phyloP scores from a whole-genome alignment of 2,113 vertebrate genomes.

The Albula goreensis region DNA sequence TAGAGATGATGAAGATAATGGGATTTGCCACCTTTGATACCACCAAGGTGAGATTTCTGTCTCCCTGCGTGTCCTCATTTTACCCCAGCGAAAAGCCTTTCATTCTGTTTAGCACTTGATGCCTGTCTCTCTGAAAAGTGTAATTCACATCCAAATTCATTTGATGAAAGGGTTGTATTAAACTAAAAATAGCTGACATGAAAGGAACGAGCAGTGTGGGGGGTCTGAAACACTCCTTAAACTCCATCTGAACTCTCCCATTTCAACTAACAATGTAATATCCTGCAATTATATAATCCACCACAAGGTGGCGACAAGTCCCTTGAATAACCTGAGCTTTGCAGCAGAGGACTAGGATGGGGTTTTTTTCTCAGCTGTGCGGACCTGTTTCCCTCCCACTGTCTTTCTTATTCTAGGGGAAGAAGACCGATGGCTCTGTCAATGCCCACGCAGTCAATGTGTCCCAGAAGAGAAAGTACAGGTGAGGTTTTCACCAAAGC shows the following conservation, averaged over 20 bases:
- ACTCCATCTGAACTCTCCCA: no score
- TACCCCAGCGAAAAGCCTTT: neutral
- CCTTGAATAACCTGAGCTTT: conserved; percentile 22
- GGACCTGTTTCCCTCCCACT: neutral
- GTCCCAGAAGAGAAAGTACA: conserved; percentile 95
- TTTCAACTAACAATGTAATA: no score
- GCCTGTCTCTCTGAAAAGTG: neutral
- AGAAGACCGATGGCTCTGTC: conserved; percentile 82
- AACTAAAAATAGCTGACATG: neutral
- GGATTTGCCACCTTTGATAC: conserved; percentile 85
- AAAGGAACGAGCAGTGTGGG: neutral
- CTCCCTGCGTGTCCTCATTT: neutral
- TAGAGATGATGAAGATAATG: conserved; percentile 98
- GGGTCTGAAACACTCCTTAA: no score
- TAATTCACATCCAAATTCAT: neutral
- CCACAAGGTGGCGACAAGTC: conserved; percentile 57
- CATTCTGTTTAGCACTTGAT: neutral
- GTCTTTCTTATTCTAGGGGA: conserved; percentile 73
- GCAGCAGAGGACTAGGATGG: neutral
- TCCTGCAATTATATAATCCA: neutral
- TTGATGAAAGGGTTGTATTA: neutral
- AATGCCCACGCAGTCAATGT: conserved; percentile 91
- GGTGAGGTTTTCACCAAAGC: conserved; percentile 63
- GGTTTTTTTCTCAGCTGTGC: neutral
- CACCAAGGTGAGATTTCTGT: conserved; percentile 77